Base-by-base conservation (phyloP, 2,888 invertebrate genomes). In the Lithodes maja region DNA sequence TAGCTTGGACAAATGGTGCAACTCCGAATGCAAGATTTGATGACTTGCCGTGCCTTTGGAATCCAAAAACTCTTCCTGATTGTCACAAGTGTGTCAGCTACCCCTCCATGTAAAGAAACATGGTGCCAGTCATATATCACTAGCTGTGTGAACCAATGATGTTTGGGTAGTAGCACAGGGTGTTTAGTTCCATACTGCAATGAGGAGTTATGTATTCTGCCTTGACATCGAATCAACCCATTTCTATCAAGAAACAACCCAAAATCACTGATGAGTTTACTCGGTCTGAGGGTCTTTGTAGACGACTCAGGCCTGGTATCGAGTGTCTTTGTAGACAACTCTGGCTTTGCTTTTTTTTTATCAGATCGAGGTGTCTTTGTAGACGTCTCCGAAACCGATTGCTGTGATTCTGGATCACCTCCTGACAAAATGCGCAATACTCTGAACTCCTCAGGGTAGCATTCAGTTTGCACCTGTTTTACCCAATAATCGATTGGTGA, bases 231-330 rank as follows among this genome's bases (percentile, higher is more conserved):
- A 17, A 3, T 17, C n/a, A 74, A 9, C 15, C 33, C 33, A n/a
- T 74, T 74, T n/a, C 3, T 74, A 5, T 3, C n/a, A 5, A 74
- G n/a, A 3, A 15, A 74, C 3, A 9, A 74, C 3, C 33, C 74
- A 5, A 3, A 74, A 74, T 2, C n/a, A 2, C 3, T 74, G 15
- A 74, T 74, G 3, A 17, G 74, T 74, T 74, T 74, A 74, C 49
- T 75, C 49, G 75, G 49, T 75, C 49, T 75, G 75, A 75, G 75
- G 75, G 75, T 75, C 75, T 75, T 75, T 75, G 75, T 75, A 75
- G 75, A 75, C 33, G 49, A 49, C 33, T 75, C 75, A 75, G 75
- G 49, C 3, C 3, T n/a, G n/a, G n/a, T n/a, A n/a, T n/a, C n/a
- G n/a, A n/a, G n/a, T n/a, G n/a, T n/a, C n/a, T n/a, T n/a, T n/a